Percentiles rank a stretch among this genome's conserved stretches.
Evolutionary conservation across 2,113 vertebrate species (phyloP).

Genomic region (Otolemur garnettii): DNA sequence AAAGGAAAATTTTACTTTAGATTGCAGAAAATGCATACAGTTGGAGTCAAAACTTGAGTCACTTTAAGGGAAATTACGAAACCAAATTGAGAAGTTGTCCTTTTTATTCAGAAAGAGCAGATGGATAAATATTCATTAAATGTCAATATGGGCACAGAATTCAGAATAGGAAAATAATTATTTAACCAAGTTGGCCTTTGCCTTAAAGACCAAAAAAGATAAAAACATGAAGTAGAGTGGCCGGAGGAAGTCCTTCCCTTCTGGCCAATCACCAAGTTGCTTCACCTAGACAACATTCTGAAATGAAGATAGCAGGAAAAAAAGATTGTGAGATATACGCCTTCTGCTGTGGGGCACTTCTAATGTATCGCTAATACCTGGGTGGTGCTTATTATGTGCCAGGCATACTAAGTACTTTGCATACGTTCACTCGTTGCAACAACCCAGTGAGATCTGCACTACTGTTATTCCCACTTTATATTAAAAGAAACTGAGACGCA

Average conservation of each 20-base stretch:
- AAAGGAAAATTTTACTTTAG: conserved; percentile 52
- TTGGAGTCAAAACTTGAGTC: conserved; percentile 50
- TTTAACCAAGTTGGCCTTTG: conserved; percentile 17
- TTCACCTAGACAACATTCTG: conserved; percentile 3
- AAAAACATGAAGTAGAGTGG: background rate
- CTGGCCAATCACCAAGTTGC: background rate
- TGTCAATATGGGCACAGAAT: background rate
- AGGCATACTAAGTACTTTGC: conserved; percentile 28
- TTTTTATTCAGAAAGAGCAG: conserved; percentile 46
- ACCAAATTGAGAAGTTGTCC: background rate
- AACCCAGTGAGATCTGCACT: background rate
- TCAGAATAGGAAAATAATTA: conserved; percentile 48
- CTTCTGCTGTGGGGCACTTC: background rate
- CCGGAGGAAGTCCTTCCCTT: background rate
- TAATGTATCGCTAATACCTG: background rate
- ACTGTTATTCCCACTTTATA: background rate
- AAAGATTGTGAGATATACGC: background rate
- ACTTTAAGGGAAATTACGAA: conserved; percentile 47
- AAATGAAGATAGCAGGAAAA: background rate
- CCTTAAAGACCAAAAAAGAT: conserved; percentile 22
- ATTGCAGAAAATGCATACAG: conserved; percentile 33
- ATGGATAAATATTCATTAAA: conserved; percentile 6
- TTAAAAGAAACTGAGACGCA: conserved; percentile 19
- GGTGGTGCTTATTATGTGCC: background rate
- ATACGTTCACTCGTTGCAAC: conserved; percentile 24